Evolutionary conservation across 2,113 vertebrate species (phyloP).

Genomic region (Sebastes schlegelii): DNA sequence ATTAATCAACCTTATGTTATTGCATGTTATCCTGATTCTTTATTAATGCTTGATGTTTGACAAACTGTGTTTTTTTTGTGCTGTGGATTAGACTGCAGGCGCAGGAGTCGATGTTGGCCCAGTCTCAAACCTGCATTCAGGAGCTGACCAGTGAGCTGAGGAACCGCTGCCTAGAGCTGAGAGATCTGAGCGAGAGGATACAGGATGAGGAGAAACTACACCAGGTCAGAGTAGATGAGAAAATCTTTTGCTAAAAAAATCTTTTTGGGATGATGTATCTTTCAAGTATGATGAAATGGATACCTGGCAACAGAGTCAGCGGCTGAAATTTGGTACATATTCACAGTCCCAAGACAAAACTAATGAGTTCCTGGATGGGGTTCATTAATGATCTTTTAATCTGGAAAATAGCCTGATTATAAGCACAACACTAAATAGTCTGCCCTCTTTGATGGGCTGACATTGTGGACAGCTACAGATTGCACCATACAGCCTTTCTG

Average conservation of each 20-base stretch:
- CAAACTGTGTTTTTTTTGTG: background rate
- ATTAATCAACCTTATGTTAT: background rate
- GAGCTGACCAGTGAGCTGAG: conserved; percentile 84
- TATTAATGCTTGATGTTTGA: conserved; percentile 1
- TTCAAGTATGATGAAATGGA: background rate
- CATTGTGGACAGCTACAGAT: background rate
- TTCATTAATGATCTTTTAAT: background rate
- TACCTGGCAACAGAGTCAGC: background rate
- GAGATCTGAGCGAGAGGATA: conserved; percentile 69
- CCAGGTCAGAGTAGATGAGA: conserved; percentile 69
- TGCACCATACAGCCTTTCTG: background rate
- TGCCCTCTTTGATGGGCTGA: background rate
- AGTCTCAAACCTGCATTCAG: conserved; percentile 84
- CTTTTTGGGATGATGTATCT: background rate
- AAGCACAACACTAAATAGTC: background rate
- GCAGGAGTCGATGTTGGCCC: conserved; percentile 74
- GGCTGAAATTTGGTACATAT: background rate
- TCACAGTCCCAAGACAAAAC: background rate
- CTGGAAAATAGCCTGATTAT: background rate
- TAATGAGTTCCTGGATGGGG: background rate
- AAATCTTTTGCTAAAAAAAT: background rate
- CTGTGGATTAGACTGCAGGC: conserved; percentile 69
- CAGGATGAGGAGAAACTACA: conserved; percentile 78
- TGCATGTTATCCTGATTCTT: background rate
- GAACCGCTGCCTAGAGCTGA: conserved; percentile 82